These are phyloP conservation scores for Tenualosa thibaudeaui DNA, from an alignment of 2,797 vertebrate genomes.

Conservation along the genomic window DNA sequence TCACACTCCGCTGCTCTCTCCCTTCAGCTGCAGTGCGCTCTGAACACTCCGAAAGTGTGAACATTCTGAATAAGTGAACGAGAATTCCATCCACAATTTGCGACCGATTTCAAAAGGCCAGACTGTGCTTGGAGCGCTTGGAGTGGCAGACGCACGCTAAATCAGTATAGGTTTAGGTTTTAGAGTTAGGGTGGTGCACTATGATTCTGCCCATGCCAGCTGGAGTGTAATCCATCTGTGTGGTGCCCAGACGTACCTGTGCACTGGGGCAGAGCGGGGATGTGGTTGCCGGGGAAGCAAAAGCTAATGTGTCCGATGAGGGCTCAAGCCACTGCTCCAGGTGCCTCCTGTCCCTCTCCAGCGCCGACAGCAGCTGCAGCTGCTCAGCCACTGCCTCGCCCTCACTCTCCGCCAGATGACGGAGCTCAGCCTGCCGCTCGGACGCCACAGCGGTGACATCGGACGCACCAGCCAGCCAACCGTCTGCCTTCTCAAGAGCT, in stretches of 20 bases:
- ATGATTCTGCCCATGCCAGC: not conserved
- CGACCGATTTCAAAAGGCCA: no score
- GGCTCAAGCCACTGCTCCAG: conserved; percentile 73
- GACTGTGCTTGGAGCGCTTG: no score
- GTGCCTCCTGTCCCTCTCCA: conserved; percentile 69
- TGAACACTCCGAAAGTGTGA: no score
- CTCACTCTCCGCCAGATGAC: conserved; percentile 64
- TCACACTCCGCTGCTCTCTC: no score
- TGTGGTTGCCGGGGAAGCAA: conserved; percentile 56
- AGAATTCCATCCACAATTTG: no score
- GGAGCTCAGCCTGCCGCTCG: conserved; percentile 72
- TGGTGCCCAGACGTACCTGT: conserved; percentile 66
- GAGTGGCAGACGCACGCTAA: no score
- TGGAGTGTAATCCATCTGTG: not conserved
- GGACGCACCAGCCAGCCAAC: conserved; percentile 59
- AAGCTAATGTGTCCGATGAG: conserved; percentile 64
- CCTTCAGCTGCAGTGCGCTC: no score
- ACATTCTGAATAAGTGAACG: no score
- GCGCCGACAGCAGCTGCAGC: conserved; percentile 60
- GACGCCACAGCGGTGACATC: conserved; percentile 60
- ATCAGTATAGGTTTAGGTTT: no score
- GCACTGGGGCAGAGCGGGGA: conserved; percentile 70
- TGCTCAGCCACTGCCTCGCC: conserved; percentile 64
- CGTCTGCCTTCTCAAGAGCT: conserved; percentile 63
- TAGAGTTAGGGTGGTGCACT: no score